phyloP scores from a whole-genome alignment of 2,113 vertebrate genomes.

The Strix aluco region DNA sequence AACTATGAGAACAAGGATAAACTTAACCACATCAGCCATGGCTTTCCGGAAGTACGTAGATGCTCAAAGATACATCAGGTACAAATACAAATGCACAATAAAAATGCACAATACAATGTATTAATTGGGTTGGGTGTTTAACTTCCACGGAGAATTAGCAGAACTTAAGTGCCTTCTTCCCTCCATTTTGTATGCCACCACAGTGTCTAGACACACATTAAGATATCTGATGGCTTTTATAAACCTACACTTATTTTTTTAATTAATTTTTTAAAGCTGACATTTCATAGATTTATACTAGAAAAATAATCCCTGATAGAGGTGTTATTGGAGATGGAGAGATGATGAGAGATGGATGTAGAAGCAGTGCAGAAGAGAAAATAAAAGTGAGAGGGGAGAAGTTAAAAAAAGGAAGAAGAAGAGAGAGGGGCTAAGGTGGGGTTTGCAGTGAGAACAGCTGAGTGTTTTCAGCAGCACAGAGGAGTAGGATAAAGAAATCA shows the following conservation, averaged over 20 bases:
- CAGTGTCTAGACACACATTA: not conserved
- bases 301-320: not conserved
- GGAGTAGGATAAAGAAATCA: not conserved
- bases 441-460: not conserved
- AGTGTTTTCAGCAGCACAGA: not conserved
- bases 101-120: not conserved
- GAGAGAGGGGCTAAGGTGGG: not conserved
- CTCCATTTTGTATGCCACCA: not conserved
- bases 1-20: not conserved
- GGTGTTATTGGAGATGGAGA: not conserved
- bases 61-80: not conserved
- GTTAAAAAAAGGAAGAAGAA: not conserved
- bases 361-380: not conserved
- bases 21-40: not conserved
- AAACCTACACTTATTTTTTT: not conserved
- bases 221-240: not conserved
- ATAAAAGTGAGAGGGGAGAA: not conserved
- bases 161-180: not conserved
- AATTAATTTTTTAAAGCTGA: not conserved
- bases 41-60: not conserved
- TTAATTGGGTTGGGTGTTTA: not conserved
- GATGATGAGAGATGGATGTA: not conserved
- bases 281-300: not conserved
- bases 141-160: not conserved
- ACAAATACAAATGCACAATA: not conserved